phyloP scores from a whole-genome alignment of 2,888 invertebrate genomes.

The Rhaphigaster nebulosa region DNA sequence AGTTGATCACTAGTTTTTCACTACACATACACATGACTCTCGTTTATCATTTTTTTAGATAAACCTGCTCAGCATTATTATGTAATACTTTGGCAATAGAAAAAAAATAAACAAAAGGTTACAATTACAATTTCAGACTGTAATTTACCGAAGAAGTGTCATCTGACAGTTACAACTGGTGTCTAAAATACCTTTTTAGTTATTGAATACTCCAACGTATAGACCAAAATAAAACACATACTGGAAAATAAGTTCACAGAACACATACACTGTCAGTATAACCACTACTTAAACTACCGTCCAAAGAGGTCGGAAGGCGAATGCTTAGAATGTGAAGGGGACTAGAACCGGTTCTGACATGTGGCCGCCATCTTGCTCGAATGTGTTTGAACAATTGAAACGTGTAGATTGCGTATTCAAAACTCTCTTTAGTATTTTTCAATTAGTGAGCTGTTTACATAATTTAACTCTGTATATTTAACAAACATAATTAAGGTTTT shows the following conservation, averaged over 20 bases:
- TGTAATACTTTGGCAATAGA: background rate
- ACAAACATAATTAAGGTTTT: background rate
- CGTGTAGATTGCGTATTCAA: background rate
- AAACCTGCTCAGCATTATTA: background rate
- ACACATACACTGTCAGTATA: slow-evolving; percentile 4
- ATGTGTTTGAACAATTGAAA: background rate
- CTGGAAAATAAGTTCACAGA: background rate
- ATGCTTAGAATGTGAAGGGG: background rate
- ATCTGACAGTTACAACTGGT: background rate
- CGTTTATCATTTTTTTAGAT: background rate
- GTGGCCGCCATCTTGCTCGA: slow-evolving; percentile 14
- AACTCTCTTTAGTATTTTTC: background rate
- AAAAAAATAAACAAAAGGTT: background rate
- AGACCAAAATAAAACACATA: background rate
- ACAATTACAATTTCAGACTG: background rate
- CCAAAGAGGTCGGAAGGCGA: slow-evolving; percentile 43
- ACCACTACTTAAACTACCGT: background rate
- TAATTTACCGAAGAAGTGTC: background rate
- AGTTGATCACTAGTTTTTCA: background rate
- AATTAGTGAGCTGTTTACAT: background rate
- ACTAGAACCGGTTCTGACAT: slow-evolving; percentile 2
- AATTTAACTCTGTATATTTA: background rate
- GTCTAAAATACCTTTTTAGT: background rate
- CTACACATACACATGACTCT: background rate
- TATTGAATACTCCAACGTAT: background rate